Percentiles rank a stretch among this genome's conserved stretches.
Evolutionary conservation across 2,888 invertebrate species (phyloP).

Genomic region (Agrochola macilenta): DNA sequence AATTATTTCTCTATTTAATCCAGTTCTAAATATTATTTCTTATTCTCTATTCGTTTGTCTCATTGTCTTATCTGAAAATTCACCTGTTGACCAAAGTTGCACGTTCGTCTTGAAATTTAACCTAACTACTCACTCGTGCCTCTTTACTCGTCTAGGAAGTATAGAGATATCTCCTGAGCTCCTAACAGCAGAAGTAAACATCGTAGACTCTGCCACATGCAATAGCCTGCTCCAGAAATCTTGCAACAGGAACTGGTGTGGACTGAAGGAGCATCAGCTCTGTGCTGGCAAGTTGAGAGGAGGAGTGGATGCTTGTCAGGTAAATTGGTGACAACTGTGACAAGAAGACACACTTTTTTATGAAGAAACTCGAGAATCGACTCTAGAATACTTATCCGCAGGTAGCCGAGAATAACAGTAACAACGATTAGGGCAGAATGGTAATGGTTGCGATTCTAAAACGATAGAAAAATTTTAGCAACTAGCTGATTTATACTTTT

Average conservation of each 20-base stretch:
- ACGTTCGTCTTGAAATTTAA: too few species aligned
- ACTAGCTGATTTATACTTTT: not conserved
- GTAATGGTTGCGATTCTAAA: not conserved
- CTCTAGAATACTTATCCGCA: not conserved
- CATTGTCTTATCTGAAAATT: too few species aligned
- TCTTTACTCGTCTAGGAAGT: constrained; percentile 57
- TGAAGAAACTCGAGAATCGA: not conserved
- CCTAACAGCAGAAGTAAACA: constrained; percentile 75
- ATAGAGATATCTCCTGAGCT: constrained; percentile 74
- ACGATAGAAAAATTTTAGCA: not conserved
- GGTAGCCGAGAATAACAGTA: not conserved
- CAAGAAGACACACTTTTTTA: not conserved
- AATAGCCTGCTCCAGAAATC: constrained; percentile 65
- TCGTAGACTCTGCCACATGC: constrained; percentile 74
- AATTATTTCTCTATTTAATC: too few species aligned
- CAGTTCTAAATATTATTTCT: too few species aligned
- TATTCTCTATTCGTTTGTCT: too few species aligned
- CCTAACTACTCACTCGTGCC: not conserved
- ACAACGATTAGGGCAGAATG: too few species aligned
- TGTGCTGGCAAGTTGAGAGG: constrained; percentile 82
- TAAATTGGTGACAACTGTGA: constrained; percentile 51
- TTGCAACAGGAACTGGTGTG: constrained; percentile 77
- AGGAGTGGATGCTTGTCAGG: constrained; percentile 83
- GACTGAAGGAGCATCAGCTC: constrained; percentile 77
- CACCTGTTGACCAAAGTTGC: too few species aligned